Percentiles rank a stretch among this genome's conserved stretches.
Conservation (phyloP, 2,113 vertebrate genomes). For the Panthera tigris region DNA sequence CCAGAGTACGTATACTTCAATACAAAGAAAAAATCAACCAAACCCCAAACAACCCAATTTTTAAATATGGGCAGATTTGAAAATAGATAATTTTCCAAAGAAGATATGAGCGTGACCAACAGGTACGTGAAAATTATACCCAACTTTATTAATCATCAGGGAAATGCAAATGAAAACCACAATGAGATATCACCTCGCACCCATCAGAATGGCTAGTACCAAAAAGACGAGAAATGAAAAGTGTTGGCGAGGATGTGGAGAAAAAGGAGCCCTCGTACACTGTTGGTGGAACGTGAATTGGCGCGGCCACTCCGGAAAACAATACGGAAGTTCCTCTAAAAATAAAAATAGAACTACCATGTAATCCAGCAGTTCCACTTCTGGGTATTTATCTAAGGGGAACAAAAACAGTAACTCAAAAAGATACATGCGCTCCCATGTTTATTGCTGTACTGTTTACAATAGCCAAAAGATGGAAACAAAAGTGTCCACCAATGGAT, state of each 20-base stretch:
- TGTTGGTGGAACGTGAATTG: not conserved
- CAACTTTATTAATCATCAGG: not conserved
- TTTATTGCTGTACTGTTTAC: not conserved
- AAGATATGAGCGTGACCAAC: not conserved
- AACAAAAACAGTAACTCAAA: not conserved
- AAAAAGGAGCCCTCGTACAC: not conserved
- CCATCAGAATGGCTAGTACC: not conserved
- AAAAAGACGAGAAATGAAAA: not conserved
- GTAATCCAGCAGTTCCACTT: not conserved
- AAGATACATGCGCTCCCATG: not conserved
- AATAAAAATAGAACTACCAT: not conserved
- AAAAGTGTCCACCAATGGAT: not conserved
- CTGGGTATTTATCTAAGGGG: not conserved
- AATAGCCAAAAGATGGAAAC: not conserved
- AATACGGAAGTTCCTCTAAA: not conserved
- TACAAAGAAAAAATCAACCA: not conserved
- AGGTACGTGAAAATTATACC: not conserved
- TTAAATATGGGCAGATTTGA: not conserved
- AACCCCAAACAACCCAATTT: not conserved
- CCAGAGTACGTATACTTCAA: not conserved
- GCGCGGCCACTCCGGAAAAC: not conserved
- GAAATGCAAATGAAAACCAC: not conserved
- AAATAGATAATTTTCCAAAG: not conserved
- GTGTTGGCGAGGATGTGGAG: not conserved
- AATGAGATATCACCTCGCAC: not conserved